Evolutionary conservation across 2,888 invertebrate species (phyloP).

Genomic region (Hyalella azteca): DNA sequence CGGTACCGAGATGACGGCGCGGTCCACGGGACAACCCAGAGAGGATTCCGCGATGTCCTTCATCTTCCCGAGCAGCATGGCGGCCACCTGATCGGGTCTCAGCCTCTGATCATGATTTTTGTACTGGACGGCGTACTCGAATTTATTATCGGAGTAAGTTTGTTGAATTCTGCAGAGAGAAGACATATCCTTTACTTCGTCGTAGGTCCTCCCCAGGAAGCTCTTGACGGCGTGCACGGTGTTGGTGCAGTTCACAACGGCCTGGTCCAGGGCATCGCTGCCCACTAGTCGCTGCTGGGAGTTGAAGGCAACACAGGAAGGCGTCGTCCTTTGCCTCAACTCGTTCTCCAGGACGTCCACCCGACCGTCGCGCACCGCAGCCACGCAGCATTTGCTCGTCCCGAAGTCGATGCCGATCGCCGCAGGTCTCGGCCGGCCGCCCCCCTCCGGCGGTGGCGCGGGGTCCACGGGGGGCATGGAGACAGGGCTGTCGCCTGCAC

Average conservation of each 20-base stretch:
- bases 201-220: background rate
- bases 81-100: background rate
- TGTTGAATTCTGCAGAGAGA: background rate
- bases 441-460: too few relatives aligned
- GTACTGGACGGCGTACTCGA: background rate
- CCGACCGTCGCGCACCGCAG: slow-evolving; percentile 27
- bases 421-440: background rate
- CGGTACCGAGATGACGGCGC: background rate
- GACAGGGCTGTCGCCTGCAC: too few relatives aligned
- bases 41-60: background rate
- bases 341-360: slow-evolving; percentile 15
- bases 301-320: slow-evolving; percentile 30
- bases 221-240: slow-evolving; percentile 4
- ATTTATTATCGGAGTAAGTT: background rate
- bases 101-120: background rate
- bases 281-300: slow-evolving; percentile 30
- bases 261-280: slow-evolving; percentile 12
- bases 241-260: slow-evolving; percentile 14
- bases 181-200: background rate
- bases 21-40: background rate
- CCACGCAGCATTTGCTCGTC: slow-evolving; percentile 25
- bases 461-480: too few relatives aligned
- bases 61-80: background rate
- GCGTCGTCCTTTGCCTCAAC: slow-evolving; percentile 15
- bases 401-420: slow-evolving; percentile 32